Percentiles rank a stretch among this genome's conserved stretches.
Conservation (phyloP, 2,113 vertebrate species). For the Gracilinanus agilis region DNA sequence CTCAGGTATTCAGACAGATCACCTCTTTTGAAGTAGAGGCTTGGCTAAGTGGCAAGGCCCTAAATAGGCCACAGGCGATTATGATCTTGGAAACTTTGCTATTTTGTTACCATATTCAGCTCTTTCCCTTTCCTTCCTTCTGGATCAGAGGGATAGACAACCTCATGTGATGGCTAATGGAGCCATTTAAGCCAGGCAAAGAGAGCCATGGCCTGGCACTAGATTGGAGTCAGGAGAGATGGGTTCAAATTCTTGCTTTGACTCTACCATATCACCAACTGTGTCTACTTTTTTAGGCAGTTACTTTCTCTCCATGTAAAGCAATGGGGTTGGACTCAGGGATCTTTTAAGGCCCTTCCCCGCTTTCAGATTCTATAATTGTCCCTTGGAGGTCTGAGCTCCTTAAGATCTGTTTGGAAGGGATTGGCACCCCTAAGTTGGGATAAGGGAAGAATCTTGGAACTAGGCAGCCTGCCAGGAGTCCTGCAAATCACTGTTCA, state of each 20-base stretch:
- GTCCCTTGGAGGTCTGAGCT: neutral
- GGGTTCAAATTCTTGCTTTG: neutral
- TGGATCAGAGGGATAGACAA: neutral
- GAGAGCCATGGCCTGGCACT: neutral
- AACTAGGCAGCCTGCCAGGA: no score
- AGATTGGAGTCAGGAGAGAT: neutral
- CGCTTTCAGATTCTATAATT: neutral
- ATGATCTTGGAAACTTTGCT: neutral
- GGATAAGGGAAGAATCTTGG: no score
- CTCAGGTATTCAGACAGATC: neutral
- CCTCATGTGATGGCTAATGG: neutral
- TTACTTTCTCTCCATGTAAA: neutral
- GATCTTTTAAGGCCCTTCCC: no score
- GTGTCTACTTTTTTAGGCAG: no score
- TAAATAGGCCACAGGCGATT: neutral
- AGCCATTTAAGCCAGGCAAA: slow-evolving; percentile 1
- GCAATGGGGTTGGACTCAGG: neutral
- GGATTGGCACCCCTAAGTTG: neutral
- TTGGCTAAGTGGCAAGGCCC: neutral
- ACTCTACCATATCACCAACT: neutral
- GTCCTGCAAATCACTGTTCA: no score
- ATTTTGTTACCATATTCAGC: slow-evolving; percentile 7
- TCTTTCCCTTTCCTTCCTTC: slow-evolving; percentile 11
- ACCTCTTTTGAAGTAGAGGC: slow-evolving; percentile 47
- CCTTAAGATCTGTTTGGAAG: neutral